Base-by-base conservation (phyloP, 2,797 vertebrate species). In the Pipistrellus pipistrellus region DNA sequence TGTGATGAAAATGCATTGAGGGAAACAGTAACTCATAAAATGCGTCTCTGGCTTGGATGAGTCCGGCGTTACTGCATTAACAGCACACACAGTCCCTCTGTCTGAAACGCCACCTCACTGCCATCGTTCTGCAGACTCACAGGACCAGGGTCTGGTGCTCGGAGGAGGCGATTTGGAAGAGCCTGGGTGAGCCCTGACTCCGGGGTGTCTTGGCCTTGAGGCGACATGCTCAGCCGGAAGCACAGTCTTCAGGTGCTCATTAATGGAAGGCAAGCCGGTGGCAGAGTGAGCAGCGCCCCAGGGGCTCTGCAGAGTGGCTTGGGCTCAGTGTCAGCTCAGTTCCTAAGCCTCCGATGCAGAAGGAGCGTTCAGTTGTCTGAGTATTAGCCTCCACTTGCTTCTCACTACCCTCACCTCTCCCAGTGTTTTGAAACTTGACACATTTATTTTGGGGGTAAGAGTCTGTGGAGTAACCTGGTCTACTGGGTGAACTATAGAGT, bases 1-100 rank as follows among this genome's bases (percentile, higher is more conserved):
- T 4, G 11, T 85, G 57, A 89, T 93, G 86, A 81, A 96, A 93
- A 78, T 85, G 21, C 25, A 71, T 21, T 13, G 53, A 80, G n/a
- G 41, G 30, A 85, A 95, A 81, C 17, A 8, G 59, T 84, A 77
- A 66, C 41, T 90, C 81, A 53, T 15, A 35, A 66, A 91, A 77
- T 86, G 10, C 35, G 6, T 82, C 23, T 82, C 30, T 64, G 55
- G n/a, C 27, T 92, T 66, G 83, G 41, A 35, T 66, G 59, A 80
- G 38, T 46, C 78, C 77, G 20, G 15, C 48, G 53, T 76, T 80
- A 51, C 4, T 15, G 20, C 27, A 62, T 64, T 53, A 44, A 38
- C 35, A 35, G 5, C 2, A 15, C 18, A 38, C 35, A 64, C 38
- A 90, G 27, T 27, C 3, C 1, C 0, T 27, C 38, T 9, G 3